Base-by-base conservation (phyloP, 2,113 vertebrate genomes). In the Aix galericulata region DNA sequence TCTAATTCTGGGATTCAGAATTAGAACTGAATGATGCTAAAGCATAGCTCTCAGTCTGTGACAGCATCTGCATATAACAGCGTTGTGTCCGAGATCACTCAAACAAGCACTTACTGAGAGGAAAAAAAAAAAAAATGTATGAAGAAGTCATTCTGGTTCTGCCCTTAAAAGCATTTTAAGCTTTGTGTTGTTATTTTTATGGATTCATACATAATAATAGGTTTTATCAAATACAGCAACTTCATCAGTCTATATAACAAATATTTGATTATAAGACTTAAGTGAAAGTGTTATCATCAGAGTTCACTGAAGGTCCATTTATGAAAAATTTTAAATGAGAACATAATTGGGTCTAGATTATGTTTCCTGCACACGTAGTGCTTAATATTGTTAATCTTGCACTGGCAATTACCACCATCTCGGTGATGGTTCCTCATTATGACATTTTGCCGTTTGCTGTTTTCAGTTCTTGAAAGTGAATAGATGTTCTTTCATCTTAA, bases 401-500 rank as follows among this genome's bases (percentile, higher is more conserved):
- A 71, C 34, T 0, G 0, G 50, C 71, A 91, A 4, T 58, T 82
- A 83, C 68, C 42, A 48, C 58, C 75, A 42, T 55, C 40, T 91
- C 71, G 14, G 2, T 31, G 67, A 84, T n/a, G 59, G 67, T 16
- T 91, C n/a, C 77, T 92, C 81, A 59, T 79, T 81, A 89, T 2
- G 3, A 17, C 36, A 50, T 74, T 82, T 64, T 77, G 32, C 32
- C 27, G 26, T 71, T 88, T 64, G 32, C 60, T 42, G 56, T 83
- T 88, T 91, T 53, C 80, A 91, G 36, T 89, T 91, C 66, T 87
- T 80, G 50, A 88, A 88, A 86, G 64, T 31, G 26, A 86, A 84
- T 84, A 69, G 44, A 53, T 82, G 26, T 73, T 89, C 44, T 72
- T 88, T 88, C 60, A 88, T 78, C 52, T 90, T 82, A 91, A 94